These are phyloP conservation scores for Hymenochirus boettgeri DNA, from an alignment of 2,113 vertebrate species.

Conservation along the genomic window DNA sequence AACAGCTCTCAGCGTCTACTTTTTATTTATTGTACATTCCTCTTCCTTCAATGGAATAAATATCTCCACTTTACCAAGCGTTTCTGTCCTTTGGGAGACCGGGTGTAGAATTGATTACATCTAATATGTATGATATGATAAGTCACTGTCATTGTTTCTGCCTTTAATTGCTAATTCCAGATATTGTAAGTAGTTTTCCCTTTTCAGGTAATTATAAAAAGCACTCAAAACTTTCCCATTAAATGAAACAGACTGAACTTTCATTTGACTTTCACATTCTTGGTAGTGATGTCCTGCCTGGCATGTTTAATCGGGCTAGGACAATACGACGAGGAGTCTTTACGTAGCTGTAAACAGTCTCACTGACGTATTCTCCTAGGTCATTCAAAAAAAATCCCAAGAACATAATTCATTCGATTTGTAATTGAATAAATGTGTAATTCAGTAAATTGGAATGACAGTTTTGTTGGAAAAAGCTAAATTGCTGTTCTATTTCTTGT, in stretches of 20 bases:
- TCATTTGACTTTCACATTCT: conserved; percentile 17
- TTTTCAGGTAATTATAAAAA: conserved; percentile 23
- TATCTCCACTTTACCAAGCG: conserved; percentile 9
- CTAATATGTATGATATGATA: conserved; percentile 19
- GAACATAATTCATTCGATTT: too few relatives aligned
- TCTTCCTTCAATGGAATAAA: conserved; percentile 4
- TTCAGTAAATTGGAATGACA: too few relatives aligned
- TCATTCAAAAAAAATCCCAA: too few relatives aligned
- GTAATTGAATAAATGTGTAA: too few relatives aligned
- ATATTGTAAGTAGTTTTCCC: conserved; percentile 1
- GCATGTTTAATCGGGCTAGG: not conserved
- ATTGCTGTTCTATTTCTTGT: too few relatives aligned
- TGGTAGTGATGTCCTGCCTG: conserved; percentile 4
- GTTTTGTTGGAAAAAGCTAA: too few relatives aligned
- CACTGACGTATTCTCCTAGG: too few relatives aligned
- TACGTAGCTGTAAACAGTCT: too few relatives aligned
- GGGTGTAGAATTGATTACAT: conserved; percentile 26
- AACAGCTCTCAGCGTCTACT: not conserved
- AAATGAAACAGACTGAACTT: conserved; percentile 31
- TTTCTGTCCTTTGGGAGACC: conserved; percentile 5
- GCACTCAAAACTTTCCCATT: conserved; percentile 33
- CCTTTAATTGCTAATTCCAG: conserved; percentile 17
- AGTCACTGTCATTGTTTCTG: conserved; percentile 17
- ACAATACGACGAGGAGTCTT: not conserved
- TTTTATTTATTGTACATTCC: conserved; percentile 19